Conservation (phyloP, 2,797 vertebrate species). For the Prunella strophiata region DNA sequence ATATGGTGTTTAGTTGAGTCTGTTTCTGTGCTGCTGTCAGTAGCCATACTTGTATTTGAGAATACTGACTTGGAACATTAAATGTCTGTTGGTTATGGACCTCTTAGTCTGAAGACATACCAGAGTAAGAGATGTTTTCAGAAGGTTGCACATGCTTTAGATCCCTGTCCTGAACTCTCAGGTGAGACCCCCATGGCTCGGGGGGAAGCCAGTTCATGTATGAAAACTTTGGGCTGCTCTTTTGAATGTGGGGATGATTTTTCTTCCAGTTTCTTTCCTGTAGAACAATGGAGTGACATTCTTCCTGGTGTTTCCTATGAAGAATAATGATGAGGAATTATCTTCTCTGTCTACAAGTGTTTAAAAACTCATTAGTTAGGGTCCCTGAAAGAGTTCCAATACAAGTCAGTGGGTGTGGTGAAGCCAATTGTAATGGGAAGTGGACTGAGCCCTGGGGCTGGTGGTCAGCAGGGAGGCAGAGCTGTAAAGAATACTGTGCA, state of each 20-base stretch:
- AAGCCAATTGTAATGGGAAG: slow-evolving; percentile 52
- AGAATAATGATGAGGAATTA: slow-evolving; percentile 59
- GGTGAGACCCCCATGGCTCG: not conserved
- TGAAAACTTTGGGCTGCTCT: not conserved
- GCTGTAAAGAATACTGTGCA: slow-evolving; percentile 57
- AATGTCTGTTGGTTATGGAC: not conserved
- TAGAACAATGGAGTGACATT: slow-evolving; percentile 56
- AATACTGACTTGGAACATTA: not conserved
- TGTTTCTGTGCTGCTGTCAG: not conserved
- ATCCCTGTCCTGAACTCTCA: not conserved
- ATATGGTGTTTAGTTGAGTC: accelerated
- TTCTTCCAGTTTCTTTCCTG: slow-evolving; percentile 25
- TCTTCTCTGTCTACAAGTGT: slow-evolving; percentile 58
- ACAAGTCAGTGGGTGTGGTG: slow-evolving; percentile 59
- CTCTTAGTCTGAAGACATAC: not conserved
- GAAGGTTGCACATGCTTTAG: not conserved
- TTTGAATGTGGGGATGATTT: not conserved
- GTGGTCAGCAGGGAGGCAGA: slow-evolving; percentile 59
- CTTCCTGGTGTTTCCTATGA: slow-evolving; percentile 43
- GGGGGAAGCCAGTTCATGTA: not conserved
- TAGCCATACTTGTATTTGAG: not conserved
- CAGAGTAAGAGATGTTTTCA: not conserved
- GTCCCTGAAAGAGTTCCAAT: slow-evolving; percentile 49
- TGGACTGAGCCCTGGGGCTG: slow-evolving; percentile 41
- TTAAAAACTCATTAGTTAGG: slow-evolving; percentile 63